A percentile compares a stretch with the other conserved stretches of the same genome.
These are phyloP conservation scores for Odontophorus gujanensis DNA, from an alignment of 2,113 vertebrate genomes.

Conservation along the genomic window DNA sequence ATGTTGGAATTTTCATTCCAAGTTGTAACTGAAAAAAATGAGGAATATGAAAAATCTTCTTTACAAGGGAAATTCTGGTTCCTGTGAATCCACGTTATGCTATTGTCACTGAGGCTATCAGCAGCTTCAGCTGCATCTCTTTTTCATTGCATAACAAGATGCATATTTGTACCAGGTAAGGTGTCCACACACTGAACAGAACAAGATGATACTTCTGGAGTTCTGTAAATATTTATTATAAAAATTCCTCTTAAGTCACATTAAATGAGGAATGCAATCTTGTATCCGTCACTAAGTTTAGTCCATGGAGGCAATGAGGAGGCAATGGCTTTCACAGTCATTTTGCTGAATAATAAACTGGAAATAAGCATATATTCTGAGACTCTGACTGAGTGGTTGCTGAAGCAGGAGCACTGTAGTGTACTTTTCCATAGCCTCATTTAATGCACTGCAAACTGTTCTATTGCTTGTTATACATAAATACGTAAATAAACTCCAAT, in stretches of 20 bases:
- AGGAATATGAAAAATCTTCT: slow-evolving; percentile 4
- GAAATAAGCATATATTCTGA: slow-evolving; percentile 22
- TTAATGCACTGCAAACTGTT: slow-evolving; percentile 60
- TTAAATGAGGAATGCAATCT: slow-evolving; percentile 22
- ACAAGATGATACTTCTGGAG: slow-evolving; percentile 31
- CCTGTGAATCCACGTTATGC: neutral
- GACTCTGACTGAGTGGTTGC: slow-evolving; percentile 28
- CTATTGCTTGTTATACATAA: slow-evolving; percentile 50
- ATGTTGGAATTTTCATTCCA: slow-evolving; percentile 33
- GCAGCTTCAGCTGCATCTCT: slow-evolving; percentile 30
- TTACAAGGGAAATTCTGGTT: neutral
- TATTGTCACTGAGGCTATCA: neutral
- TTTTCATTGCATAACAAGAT: neutral
- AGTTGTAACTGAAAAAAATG: neutral
- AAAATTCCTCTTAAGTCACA: slow-evolving; percentile 4
- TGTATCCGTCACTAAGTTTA: slow-evolving; percentile 13
- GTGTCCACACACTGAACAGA: slow-evolving; percentile 21
- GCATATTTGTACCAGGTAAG: slow-evolving; percentile 12
- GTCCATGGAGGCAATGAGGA: neutral
- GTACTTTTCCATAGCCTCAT: slow-evolving; percentile 73
- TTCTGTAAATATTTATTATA: slow-evolving; percentile 34
- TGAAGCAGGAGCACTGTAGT: slow-evolving; percentile 35
- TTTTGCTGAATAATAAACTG: slow-evolving; percentile 55
- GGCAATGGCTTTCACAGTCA: neutral
- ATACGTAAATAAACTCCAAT: slow-evolving; percentile 67